Evolutionary conservation across 2,113 vertebrate species (phyloP).

Genomic region (Corythornis cristatus): DNA sequence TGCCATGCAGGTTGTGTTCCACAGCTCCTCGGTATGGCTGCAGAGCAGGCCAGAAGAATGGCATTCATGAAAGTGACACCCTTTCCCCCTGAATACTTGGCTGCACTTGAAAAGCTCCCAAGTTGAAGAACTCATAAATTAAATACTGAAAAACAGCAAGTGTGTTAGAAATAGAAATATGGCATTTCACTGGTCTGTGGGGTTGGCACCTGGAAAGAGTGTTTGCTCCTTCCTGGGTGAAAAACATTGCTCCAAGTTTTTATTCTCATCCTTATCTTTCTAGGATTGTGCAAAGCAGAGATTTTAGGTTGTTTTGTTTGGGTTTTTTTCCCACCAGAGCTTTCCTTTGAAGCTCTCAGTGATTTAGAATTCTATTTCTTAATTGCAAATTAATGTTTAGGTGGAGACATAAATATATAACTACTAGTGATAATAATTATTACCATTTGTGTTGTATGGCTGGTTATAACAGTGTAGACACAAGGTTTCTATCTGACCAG

Average conservation of each 20-base stretch:
- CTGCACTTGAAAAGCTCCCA: background rate
- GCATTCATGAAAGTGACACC: background rate
- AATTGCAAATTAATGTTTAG: background rate
- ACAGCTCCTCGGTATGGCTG: slow-evolving; percentile 77
- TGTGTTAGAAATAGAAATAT: background rate
- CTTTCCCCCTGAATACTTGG: background rate
- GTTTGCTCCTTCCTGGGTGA: background rate
- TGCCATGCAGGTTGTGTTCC: slow-evolving; percentile 84
- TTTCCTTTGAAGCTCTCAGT: background rate
- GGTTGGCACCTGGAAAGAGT: background rate
- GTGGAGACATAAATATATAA: background rate
- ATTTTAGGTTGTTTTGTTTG: background rate
- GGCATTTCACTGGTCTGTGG: background rate
- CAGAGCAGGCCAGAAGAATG: background rate
- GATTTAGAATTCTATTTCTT: background rate
- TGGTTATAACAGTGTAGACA: background rate
- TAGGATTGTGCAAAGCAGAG: background rate
- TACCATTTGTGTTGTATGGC: background rate
- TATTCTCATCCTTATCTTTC: background rate
- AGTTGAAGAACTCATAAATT: background rate
- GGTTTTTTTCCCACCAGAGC: background rate
- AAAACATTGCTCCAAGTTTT: background rate
- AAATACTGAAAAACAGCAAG: background rate
- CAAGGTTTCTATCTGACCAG: background rate
- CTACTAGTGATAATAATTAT: background rate